Percentiles rank a stretch among this genome's conserved stretches.
These are phyloP conservation scores for Petrocephalus zakoni DNA, from an alignment of 2,113 vertebrate species.

Conservation along the genomic window DNA sequence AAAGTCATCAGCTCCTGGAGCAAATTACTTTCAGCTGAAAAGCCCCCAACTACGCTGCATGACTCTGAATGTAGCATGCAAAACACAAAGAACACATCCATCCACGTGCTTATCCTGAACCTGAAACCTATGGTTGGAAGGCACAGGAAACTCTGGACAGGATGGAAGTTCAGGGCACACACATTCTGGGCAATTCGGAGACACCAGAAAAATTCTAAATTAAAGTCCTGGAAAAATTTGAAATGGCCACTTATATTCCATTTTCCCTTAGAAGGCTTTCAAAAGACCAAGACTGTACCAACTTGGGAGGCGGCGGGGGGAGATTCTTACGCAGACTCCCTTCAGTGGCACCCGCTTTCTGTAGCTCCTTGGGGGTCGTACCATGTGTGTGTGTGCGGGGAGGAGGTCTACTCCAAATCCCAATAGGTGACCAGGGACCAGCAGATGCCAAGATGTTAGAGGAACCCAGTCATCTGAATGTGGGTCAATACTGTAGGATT, in stretches of 20 bases:
- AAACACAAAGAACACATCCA: not conserved
- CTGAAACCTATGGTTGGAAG: not conserved
- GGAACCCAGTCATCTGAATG: not conserved
- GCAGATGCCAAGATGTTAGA: no score
- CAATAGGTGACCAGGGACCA: no score
- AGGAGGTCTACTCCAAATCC: no score
- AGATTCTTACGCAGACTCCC: not conserved
- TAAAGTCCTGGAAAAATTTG: not conserved
- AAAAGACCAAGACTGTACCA: not conserved
- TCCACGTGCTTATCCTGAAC: not conserved
- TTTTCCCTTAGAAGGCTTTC: not conserved
- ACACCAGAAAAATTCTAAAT: not conserved
- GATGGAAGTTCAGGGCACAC: not conserved
- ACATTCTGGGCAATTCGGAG: not conserved
- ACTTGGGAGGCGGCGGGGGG: not conserved
- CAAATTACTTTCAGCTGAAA: not conserved
- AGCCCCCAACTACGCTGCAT: not conserved
- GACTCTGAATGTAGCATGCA: not conserved
- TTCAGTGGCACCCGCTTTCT: no score
- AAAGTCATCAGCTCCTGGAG: not conserved
- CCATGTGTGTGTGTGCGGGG: no score
- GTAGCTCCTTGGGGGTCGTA: no score
- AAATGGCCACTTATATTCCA: not conserved
- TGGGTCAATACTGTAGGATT: not conserved
- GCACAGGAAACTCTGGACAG: not conserved